Percentiles rank a stretch among this genome's conserved stretches.
phyloP scores from a whole-genome alignment of 2,797 vertebrate species.

The Bothrops alternatus region DNA sequence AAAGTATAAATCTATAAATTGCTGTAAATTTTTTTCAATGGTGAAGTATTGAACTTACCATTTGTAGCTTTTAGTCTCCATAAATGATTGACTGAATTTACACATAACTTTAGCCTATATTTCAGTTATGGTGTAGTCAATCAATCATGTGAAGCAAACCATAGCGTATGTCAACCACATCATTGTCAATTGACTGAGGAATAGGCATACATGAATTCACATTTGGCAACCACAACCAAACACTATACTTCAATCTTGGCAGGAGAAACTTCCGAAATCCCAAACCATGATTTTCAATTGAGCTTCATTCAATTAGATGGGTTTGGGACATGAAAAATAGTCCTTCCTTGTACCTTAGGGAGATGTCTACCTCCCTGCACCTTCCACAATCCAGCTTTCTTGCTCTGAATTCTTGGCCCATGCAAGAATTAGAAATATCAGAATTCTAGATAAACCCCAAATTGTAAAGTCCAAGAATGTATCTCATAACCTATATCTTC shows the following conservation, averaged over 20 bases:
- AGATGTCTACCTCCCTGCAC: neutral
- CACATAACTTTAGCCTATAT: neutral
- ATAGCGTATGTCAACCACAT: neutral
- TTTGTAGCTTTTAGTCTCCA: neutral
- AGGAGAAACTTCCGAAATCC: neutral
- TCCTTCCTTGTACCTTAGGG: neutral
- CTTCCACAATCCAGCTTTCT: neutral
- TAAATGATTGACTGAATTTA: neutral
- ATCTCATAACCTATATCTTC: neutral
- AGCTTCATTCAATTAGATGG: neutral
- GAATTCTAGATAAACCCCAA: neutral
- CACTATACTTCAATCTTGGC: neutral
- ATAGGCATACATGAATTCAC: neutral
- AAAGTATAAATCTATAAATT: neutral
- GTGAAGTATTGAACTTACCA: neutral
- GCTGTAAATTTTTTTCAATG: neutral
- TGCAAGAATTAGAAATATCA: neutral
- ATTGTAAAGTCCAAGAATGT: neutral
- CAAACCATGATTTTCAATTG: neutral
- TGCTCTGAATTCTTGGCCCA: neutral
- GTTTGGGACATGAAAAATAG: neutral
- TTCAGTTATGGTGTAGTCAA: neutral
- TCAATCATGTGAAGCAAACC: neutral
- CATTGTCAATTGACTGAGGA: neutral
- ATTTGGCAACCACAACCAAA: neutral